phyloP scores from a whole-genome alignment of 2,113 vertebrate species.

The Setophaga kirtlandii region DNA sequence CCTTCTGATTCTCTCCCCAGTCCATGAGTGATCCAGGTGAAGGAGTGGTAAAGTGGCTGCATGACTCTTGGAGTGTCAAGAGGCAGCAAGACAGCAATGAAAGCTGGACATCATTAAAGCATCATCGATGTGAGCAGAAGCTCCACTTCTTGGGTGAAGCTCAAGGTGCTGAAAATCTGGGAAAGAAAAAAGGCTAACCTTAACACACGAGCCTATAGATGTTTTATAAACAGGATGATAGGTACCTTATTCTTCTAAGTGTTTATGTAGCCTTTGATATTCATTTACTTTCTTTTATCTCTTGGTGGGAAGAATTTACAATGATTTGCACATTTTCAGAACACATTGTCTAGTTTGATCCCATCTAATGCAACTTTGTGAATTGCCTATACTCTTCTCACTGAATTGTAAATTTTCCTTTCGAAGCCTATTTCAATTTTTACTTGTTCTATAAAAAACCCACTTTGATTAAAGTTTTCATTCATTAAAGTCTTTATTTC shows the following conservation, averaged over 20 bases:
- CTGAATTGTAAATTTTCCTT: neutral
- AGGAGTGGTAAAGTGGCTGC: neutral
- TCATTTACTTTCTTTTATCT: neutral
- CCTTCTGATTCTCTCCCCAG: accelerated
- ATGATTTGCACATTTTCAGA: neutral
- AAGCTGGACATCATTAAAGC: neutral
- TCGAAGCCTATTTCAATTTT: neutral
- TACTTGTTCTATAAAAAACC: neutral
- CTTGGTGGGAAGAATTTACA: neutral
- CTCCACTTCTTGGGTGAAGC: neutral
- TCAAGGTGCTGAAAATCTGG: neutral
- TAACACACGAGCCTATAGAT: neutral
- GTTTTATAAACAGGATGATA: neutral
- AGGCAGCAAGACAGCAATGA: neutral
- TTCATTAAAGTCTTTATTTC: neutral
- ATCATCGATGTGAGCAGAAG: neutral
- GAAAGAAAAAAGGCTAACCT: neutral
- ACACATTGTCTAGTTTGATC: neutral
- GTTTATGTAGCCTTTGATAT: neutral
- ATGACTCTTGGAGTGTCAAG: neutral
- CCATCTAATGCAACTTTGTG: neutral
- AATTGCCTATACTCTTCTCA: neutral
- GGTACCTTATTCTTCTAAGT: neutral
- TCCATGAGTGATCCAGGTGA: neutral
- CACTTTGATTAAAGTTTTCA: neutral